Evolutionary conservation across 1,140 invertebrate genomes (phyloP), one percentile per base, ranked within the genome.

Genomic region (Patella vulgata): DNA sequence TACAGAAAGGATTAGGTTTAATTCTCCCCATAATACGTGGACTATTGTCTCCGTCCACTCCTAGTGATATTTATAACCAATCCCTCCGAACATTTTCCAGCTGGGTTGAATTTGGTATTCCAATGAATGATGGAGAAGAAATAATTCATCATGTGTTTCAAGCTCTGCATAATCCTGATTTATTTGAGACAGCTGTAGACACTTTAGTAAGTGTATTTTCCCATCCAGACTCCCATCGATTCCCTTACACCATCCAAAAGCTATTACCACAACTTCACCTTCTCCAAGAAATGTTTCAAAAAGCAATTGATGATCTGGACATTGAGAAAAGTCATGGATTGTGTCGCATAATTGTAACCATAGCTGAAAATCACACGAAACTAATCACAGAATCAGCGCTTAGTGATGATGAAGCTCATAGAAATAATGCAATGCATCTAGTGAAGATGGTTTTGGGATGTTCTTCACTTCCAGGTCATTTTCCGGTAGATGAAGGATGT

Each of bases 401-500:
- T 1, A 70, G 81, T 23, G 81, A 85, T 14, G 76, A 87, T 21
- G 75, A 79, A 4, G 73, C 81, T 14, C 84, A 74, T 61, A 74
- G 73, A 44, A 79, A 64, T 48, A 82, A 62, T 75, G 82, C 77
- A 66, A 74, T 85, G 59, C 85, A 87, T 33, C 68, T 91, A 2
- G 84, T 91, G 0, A 82, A 88, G 28, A 82, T 91, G 48, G 79
- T 92, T 30, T 78, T 96, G 31, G 86, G 89, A 51, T 94, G 93
- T 76, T 91, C 91, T 17, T 89, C 89, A 58, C 88, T 92, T 59
- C 90, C 91, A 17, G 93, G 93, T 0, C 87, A 91, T 58, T 95
- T 92, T 86, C 93, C 93, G 0, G 87, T 90, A 2, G 91, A 96
- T 75, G 94, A 96, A 84, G 90, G 88, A 0, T 89, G 90, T 52